phyloP scores from a whole-genome alignment of 2,797 vertebrate species.

The Phaenicophaeus curvirostris region DNA sequence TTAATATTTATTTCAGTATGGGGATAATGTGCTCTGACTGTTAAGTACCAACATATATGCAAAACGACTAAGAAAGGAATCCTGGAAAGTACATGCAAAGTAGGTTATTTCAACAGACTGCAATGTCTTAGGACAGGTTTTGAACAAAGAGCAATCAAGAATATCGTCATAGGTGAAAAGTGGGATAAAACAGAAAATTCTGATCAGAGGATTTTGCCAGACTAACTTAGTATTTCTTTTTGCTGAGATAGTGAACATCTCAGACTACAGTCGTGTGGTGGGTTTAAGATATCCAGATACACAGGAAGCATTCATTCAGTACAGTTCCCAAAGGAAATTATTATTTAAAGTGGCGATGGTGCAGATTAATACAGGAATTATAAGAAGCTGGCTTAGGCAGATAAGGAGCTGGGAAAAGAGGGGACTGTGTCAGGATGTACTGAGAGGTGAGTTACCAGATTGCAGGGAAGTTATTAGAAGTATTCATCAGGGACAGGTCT shows the following conservation, averaged over 20 bases:
- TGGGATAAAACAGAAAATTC: not conserved
- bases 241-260: not conserved
- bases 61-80: not conserved
- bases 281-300: not conserved
- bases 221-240: not conserved
- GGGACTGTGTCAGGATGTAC: not conserved
- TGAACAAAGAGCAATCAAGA: not conserved
- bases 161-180: not conserved
- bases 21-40: not conserved
- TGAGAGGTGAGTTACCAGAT: not conserved
- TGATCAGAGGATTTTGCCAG: not conserved
- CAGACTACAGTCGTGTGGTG: not conserved
- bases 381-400: not conserved
- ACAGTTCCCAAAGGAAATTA: constrained; percentile 32
- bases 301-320: not conserved
- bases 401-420: constrained; percentile 11
- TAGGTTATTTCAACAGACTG: not conserved
- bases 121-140: not conserved
- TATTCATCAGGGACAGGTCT: not conserved
- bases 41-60: not conserved
- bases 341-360: constrained; percentile 28
- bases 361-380: constrained; percentile 34
- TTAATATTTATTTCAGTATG: not conserved
- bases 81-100: not conserved
- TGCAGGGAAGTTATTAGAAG: not conserved